phyloP scores from a whole-genome alignment of 2,888 invertebrate species.

The Lasioglossum marginatum region DNA sequence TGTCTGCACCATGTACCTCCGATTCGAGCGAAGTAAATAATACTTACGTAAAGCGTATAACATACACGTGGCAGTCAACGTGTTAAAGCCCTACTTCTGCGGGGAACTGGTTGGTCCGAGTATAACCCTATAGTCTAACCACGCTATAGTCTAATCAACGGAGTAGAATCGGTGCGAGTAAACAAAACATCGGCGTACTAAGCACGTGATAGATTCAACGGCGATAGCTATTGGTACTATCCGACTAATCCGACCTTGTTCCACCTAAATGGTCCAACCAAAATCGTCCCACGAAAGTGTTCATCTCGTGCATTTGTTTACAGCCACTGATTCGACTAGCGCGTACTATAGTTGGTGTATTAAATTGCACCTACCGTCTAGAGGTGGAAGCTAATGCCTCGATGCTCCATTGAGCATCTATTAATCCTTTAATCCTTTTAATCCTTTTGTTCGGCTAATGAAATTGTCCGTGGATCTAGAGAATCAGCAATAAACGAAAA shows the following conservation, averaged over 20 bases:
- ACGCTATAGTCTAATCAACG: conserved; percentile 1
- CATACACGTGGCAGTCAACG: conserved; percentile 10
- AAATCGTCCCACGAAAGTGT: not conserved
- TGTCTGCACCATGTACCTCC: not conserved
- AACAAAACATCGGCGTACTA: not conserved
- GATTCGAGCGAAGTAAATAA: not conserved
- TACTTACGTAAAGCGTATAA: not conserved
- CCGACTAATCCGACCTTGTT: conserved; percentile 1
- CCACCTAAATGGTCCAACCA: not conserved
- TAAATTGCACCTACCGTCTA: not conserved
- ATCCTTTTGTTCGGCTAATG: not conserved
- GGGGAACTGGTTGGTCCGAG: not conserved
- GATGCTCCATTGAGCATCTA: not conserved
- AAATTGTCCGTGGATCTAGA: not conserved
- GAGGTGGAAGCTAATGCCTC: not conserved
- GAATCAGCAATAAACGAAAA: not conserved
- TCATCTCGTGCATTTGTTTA: not conserved
- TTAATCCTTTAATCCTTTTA: too few species aligned
- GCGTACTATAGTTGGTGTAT: not conserved
- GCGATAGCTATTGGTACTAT: not conserved
- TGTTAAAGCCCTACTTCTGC: conserved; percentile 4
- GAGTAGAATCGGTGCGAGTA: not conserved
- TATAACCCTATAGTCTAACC: not conserved
- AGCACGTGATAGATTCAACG: conserved; percentile 4
- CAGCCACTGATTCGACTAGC: not conserved